Evolutionary conservation across 2,888 invertebrate species (phyloP).

Genomic region (Apocheima hispidaria): DNA sequence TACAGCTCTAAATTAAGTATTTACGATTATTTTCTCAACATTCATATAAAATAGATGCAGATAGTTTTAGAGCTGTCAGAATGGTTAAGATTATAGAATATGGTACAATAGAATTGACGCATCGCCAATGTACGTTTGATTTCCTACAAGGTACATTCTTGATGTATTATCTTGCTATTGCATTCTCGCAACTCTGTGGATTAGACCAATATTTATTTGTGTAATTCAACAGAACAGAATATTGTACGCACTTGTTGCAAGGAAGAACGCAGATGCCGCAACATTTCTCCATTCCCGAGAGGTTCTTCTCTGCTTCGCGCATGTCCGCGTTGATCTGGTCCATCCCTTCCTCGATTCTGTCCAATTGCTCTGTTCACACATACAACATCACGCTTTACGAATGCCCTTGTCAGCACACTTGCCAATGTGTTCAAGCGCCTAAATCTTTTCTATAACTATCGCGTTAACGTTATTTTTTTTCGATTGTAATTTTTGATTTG

Average conservation of each 20-base stretch:
- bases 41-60: no score
- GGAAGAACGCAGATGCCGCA: conserved; percentile 99
- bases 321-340: conserved; percentile 99
- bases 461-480: conserved; percentile 51
- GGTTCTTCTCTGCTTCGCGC: conserved; percentile 99
- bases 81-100: no score
- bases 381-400: conserved; percentile 71
- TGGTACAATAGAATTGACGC: no score
- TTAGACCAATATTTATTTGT: neutral
- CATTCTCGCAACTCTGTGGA: no score
- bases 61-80: no score
- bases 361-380: conserved; percentile 97
- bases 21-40: no score
- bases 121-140: no score
- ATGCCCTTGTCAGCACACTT: conserved; percentile 56
- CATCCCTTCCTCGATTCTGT: conserved; percentile 99
- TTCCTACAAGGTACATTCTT: no score
- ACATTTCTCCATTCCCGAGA: conserved; percentile 99
- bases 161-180: no score
- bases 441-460: conserved; percentile 54
- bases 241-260: conserved; percentile 97
- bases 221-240: neutral
- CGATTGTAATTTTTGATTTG: conserved; percentile 47
- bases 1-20: no score
- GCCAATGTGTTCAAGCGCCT: conserved; percentile 73